A percentile compares a stretch with the other conserved stretches of the same genome.
These are phyloP conservation scores for Cyphomyrmex costatus DNA, from an alignment of 1,140 invertebrate genomes.

Conservation along the genomic window DNA sequence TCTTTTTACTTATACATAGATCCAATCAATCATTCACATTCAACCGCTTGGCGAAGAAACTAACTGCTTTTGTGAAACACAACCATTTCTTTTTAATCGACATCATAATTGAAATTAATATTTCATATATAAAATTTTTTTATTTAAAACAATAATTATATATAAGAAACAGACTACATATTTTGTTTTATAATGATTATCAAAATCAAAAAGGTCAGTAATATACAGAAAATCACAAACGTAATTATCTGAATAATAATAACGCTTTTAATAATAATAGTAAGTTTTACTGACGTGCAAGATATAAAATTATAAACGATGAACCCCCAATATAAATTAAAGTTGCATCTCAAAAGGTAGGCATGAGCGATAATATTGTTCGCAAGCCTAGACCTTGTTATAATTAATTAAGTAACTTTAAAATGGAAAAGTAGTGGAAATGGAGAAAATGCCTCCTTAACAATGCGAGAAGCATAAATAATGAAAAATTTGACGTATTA, in stretches of 20 bases:
- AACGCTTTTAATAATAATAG: neutral
- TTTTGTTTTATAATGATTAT: neutral
- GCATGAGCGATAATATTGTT: too few relatives aligned
- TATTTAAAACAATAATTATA: neutral
- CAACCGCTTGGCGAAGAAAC: too few relatives aligned
- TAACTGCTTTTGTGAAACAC: too few relatives aligned
- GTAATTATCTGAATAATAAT: neutral
- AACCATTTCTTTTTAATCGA: neutral
- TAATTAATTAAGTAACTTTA: too few relatives aligned
- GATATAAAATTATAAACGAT: too few relatives aligned
- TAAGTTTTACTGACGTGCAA: too few relatives aligned
- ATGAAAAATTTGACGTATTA: constrained; percentile 5
- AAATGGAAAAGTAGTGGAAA: neutral
- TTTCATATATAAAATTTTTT: neutral
- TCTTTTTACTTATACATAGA: too few relatives aligned
- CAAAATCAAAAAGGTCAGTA: neutral
- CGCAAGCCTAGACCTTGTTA: too few relatives aligned
- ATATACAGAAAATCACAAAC: neutral
- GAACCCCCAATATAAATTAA: too few relatives aligned
- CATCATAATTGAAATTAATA: neutral
- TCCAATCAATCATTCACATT: too few relatives aligned
- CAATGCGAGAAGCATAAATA: neutral
- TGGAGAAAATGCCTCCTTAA: neutral
- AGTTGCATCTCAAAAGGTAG: too few relatives aligned
- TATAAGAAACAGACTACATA: neutral